Percentiles rank a stretch among this genome's conserved stretches.
These are phyloP conservation scores for Plumapathes pennacea DNA, from an alignment of 92 coral and sea anemone species.

Conservation along the genomic window DNA sequence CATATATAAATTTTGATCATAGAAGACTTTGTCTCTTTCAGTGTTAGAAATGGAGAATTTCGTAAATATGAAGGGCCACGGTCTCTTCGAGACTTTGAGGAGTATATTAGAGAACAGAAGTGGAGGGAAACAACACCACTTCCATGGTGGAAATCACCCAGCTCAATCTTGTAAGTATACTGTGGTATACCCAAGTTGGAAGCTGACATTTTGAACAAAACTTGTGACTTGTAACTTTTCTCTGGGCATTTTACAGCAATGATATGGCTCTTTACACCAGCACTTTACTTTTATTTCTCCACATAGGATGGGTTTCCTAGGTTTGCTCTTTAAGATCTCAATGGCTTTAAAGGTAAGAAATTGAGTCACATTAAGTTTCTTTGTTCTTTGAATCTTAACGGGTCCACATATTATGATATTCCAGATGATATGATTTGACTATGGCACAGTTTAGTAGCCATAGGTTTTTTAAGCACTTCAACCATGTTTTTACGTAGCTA, in stretches of 20 bases:
- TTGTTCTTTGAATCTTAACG: neutral
- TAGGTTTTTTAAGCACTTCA: too few species aligned
- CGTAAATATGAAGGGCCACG: slow-evolving; percentile 77
- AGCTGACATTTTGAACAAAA: neutral
- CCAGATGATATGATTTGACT: neutral
- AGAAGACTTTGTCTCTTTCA: too few species aligned
- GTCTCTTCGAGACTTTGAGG: slow-evolving; percentile 67
- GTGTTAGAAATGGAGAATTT: slow-evolving; percentile 88
- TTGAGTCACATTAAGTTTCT: neutral
- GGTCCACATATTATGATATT: neutral
- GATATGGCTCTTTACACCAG: neutral
- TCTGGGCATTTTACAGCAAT: too few species aligned
- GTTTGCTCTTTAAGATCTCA: slow-evolving; percentile 78
- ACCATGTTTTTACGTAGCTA: too few species aligned
- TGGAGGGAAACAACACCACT: slow-evolving; percentile 83
- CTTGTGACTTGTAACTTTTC: neutral
- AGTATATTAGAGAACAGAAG: slow-evolving; percentile 61
- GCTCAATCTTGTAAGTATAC: slow-evolving; percentile 75
- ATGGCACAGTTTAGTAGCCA: neutral
- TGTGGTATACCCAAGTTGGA: neutral
- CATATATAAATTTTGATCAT: too few species aligned
- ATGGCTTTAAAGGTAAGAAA: slow-evolving; percentile 68
- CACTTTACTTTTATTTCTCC: neutral
- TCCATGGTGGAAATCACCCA: slow-evolving; percentile 93
- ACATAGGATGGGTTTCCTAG: slow-evolving; percentile 80